These are phyloP conservation scores for Corythornis cristatus DNA, from an alignment of 2,113 vertebrate genomes.

Conservation along the genomic window DNA sequence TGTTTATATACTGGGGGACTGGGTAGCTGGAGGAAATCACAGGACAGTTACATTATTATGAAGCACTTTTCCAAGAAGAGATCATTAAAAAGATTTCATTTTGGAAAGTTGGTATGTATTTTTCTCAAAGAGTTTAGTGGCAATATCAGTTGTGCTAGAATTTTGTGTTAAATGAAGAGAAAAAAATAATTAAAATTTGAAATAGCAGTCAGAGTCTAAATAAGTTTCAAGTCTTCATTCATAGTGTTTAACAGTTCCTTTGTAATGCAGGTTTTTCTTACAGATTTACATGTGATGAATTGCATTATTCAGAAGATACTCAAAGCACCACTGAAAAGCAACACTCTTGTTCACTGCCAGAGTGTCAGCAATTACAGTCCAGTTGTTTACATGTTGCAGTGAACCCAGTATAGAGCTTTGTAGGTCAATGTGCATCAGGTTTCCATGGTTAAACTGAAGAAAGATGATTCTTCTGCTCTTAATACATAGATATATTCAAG, in stretches of 20 bases:
- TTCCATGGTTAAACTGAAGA: neutral
- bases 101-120: neutral
- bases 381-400: neutral
- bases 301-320: neutral
- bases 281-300: neutral
- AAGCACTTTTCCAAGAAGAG: neutral
- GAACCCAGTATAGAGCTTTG: neutral
- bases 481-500: neutral
- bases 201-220: neutral
- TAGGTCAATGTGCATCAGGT: neutral
- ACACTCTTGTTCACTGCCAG: neutral
- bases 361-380: neutral
- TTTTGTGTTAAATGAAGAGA: neutral
- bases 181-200: neutral
- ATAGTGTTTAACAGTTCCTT: neutral
- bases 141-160: neutral
- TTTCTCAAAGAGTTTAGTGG: neutral
- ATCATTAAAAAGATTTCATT: neutral
- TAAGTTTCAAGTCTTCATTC: neutral
- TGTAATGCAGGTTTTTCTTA: neutral
- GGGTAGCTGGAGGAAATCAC: neutral
- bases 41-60: neutral
- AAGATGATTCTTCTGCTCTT: neutral
- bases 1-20: neutral
- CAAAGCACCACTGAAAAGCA: neutral